A percentile compares a stretch with the other conserved stretches of the same genome.
Evolutionary conservation across 1,140 invertebrate genomes (phyloP).

Genomic region (Coelopa frigida): DNA sequence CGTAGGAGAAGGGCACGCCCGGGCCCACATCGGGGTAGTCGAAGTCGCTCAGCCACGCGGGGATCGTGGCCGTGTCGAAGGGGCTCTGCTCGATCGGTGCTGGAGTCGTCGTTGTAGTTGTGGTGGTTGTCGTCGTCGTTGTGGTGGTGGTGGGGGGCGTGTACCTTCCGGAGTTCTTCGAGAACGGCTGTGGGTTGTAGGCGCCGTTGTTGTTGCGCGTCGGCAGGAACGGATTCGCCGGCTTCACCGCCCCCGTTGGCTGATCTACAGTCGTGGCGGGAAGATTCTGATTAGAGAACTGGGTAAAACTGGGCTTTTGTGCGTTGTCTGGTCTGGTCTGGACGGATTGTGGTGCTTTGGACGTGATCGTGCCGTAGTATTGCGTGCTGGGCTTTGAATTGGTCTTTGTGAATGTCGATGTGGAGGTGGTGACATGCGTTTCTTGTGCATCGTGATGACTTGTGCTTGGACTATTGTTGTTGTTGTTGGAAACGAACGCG

Average conservation of each 20-base stretch:
- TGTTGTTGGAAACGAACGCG: slow-evolving; percentile 4
- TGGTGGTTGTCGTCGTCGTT: slow-evolving; percentile 11
- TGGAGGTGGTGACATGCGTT: slow-evolving; percentile 2
- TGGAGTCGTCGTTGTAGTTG: slow-evolving; percentile 14
- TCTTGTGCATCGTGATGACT: not conserved
- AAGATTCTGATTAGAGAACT: slow-evolving; percentile 9
- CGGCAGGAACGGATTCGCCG: slow-evolving; percentile 14
- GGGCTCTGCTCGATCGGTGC: slow-evolving; percentile 24
- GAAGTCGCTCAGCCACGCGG: slow-evolving; percentile 36
- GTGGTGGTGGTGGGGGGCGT: not conserved
- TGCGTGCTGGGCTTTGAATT: slow-evolving; percentile 11
- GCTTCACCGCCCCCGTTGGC: not conserved
- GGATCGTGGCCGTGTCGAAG: slow-evolving; percentile 33
- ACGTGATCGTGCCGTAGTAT: slow-evolving; percentile 6
- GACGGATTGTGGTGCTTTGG: slow-evolving; percentile 6
- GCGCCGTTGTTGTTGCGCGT: not conserved
- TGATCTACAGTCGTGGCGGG: slow-evolving; percentile 22
- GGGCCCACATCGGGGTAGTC: slow-evolving; percentile 42
- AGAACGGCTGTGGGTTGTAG: not conserved
- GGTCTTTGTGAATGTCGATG: slow-evolving; percentile 16
- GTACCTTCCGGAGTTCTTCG: too few species aligned
- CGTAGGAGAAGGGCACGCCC: slow-evolving; percentile 30
- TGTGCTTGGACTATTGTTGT: slow-evolving; percentile 13
- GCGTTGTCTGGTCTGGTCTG: not conserved
- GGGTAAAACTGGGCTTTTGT: not conserved